phyloP scores from a whole-genome alignment of 1,140 invertebrate species.

The Papilio xuthus region DNA sequence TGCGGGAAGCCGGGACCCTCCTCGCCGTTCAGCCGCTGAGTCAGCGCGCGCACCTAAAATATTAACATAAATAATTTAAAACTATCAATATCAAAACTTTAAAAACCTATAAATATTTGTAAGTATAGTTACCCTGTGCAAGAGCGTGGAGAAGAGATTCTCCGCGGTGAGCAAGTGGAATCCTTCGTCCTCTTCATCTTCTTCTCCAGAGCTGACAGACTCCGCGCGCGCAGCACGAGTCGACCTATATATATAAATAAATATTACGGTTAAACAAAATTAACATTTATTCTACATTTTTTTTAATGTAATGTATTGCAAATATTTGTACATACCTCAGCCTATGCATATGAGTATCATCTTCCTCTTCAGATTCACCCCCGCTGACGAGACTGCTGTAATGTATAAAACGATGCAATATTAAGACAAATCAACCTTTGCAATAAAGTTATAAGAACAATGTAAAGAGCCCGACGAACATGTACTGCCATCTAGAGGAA shows the following conservation, averaged over 20 bases:
- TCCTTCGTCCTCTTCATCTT: constrained; percentile 94
- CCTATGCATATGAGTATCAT: constrained; percentile 87
- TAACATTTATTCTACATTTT: neutral
- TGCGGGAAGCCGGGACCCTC: constrained; percentile 85
- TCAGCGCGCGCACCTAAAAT: constrained; percentile 89
- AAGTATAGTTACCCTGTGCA: constrained; percentile 86
- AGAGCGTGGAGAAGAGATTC: constrained; percentile 92
- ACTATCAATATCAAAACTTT: neutral
- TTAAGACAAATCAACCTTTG: neutral
- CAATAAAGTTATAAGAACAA: neutral
- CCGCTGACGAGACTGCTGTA: constrained; percentile 85
- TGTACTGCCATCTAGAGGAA: no score
- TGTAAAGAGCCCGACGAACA: no score
- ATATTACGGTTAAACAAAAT: neutral
- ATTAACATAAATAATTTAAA: neutral
- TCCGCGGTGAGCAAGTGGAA: constrained; percentile 95
- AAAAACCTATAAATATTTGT: neutral
- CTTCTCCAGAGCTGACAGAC: constrained; percentile 93
- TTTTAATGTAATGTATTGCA: neutral
- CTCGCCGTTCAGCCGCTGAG: constrained; percentile 91
- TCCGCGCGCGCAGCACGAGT: constrained; percentile 88
- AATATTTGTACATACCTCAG: constrained; percentile 80
- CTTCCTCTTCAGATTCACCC: constrained; percentile 88
- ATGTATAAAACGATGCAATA: constrained; percentile 37
- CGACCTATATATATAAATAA: constrained; percentile 82